Evolutionary conservation across 2,888 invertebrate species (phyloP), one percentile per base, ranked within the genome.

Genomic region (Leucophenga maculata): DNA sequence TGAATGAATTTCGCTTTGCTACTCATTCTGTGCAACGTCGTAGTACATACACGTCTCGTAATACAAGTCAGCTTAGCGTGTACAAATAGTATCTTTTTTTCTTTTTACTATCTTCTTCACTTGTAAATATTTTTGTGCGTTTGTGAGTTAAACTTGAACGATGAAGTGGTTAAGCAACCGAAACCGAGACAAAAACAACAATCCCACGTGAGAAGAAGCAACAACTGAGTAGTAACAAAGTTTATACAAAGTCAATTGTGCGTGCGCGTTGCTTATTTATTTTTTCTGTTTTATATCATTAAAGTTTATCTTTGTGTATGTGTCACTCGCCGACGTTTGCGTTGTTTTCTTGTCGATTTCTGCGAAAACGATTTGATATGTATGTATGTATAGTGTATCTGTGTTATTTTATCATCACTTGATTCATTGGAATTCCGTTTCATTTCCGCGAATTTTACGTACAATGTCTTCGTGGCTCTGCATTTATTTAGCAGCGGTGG

Each of bases 1-100:
- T 86, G 86, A 86, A 86, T 86, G 86, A 86, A 86, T 86, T 86
- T 85, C 78, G 83, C 80, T 74, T 68, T 39, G 39, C 39, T 50
- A 16, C 50, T 50, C 16, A 50, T 50, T 50, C 18, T 50, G 13
- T 39, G 39, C 39, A 39, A 39, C 11, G 11, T 39, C 11, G 39
- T 39, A 11, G 39, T 39, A 39, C 11, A 39, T 11, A 39, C 39
- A 6, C 39, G 39, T 39, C 39, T 39, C 39, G 39, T 39, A 39
- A 39, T 39, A 39, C 39, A 11, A 39, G 11, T 3, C 39, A 39
- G 4, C 26, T 26, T 26, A 39, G 39, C 39, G 20, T 31, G 31
- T 31, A 31, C 11, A 39, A 39, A 39, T 39, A 39, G 39, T 39
- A 39, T 39, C 39, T 11, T 22, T 64, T 11, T 32, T 26, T 50